Conservation (phyloP, 1,140 invertebrate species). For the Cotesia chilonis region DNA sequence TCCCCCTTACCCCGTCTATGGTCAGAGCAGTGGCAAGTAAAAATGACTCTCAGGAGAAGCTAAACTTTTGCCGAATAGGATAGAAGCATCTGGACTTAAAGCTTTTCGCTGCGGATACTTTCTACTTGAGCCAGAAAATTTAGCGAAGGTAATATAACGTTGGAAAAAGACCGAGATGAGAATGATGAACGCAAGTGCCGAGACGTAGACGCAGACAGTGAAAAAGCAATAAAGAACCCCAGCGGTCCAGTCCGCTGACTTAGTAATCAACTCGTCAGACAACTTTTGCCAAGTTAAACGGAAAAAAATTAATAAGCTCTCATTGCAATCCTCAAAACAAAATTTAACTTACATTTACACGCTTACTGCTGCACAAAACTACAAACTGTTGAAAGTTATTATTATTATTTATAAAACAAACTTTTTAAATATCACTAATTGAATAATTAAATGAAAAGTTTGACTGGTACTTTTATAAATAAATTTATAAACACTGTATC, state of each 20-base stretch:
- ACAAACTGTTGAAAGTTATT: too few relatives aligned
- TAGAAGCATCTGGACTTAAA: conserved; percentile 15
- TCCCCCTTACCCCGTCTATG: neutral
- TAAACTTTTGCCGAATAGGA: conserved; percentile 10
- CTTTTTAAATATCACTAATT: too few relatives aligned
- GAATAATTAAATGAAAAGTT: too few relatives aligned
- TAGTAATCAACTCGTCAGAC: conserved; percentile 20
- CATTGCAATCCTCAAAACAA: neutral
- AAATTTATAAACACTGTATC: too few relatives aligned
- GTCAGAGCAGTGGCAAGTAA: conserved; percentile 25
- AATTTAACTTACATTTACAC: too few relatives aligned
- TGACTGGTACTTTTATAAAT: too few relatives aligned
- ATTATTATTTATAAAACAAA: too few relatives aligned
- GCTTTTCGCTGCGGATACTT: conserved; percentile 5
- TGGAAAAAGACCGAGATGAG: neutral
- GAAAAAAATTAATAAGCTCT: conserved; percentile 21
- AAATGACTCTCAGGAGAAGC: conserved; percentile 25
- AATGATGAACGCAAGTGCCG: conserved; percentile 15
- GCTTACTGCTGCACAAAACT: too few relatives aligned
- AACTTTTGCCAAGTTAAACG: conserved; percentile 22
- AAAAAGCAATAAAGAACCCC: conserved; percentile 25
- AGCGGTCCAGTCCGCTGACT: conserved; percentile 1
- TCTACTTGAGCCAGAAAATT: neutral
- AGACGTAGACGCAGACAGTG: neutral
- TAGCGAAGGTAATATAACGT: neutral